A percentile compares a stretch with the other conserved stretches of the same genome.
Evolutionary conservation across 1,140 invertebrate genomes (phyloP).

Genomic region (Atopsyche davidsoni): DNA sequence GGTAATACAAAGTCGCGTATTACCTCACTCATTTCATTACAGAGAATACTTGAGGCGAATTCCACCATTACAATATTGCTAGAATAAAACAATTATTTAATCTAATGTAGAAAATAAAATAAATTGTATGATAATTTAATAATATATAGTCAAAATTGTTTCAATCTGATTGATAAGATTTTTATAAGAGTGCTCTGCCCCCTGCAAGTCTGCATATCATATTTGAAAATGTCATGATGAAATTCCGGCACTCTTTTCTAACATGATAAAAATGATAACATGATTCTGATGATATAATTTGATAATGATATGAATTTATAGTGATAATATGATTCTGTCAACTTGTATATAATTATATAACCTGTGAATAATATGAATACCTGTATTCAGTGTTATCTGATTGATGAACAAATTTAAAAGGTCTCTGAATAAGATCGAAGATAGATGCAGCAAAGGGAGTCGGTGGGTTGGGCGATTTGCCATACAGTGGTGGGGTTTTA

Average conservation of each 20-base stretch:
- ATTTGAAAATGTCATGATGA: too few relatives aligned
- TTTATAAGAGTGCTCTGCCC: too few relatives aligned
- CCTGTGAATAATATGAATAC: conserved; percentile 33
- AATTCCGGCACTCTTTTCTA: too few relatives aligned
- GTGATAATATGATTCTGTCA: too few relatives aligned
- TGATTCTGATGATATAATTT: too few relatives aligned
- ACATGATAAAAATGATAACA: too few relatives aligned
- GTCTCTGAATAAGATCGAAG: conserved; percentile 69
- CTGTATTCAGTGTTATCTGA: conserved; percentile 36
- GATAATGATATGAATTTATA: too few relatives aligned
- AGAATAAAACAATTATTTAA: conserved; percentile 26
- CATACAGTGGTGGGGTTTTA: conserved; percentile 65
- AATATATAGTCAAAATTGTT: too few relatives aligned
- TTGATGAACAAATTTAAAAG: conserved; percentile 52
- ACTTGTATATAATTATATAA: conserved; percentile 4
- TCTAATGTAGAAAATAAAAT: background rate
- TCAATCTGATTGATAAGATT: too few relatives aligned
- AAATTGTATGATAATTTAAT: background rate
- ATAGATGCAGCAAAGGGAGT: conserved; percentile 69
- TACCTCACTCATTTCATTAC: conserved; percentile 49
- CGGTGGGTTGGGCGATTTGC: conserved; percentile 61
- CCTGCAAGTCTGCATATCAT: too few relatives aligned
- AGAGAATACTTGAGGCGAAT: conserved; percentile 49
- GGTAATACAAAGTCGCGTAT: conserved; percentile 53
- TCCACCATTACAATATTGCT: conserved; percentile 44